Evolutionary conservation across 2,888 invertebrate genomes (phyloP), one percentile per base, ranked within the genome.

Genomic region (Nomada fabriciana): DNA sequence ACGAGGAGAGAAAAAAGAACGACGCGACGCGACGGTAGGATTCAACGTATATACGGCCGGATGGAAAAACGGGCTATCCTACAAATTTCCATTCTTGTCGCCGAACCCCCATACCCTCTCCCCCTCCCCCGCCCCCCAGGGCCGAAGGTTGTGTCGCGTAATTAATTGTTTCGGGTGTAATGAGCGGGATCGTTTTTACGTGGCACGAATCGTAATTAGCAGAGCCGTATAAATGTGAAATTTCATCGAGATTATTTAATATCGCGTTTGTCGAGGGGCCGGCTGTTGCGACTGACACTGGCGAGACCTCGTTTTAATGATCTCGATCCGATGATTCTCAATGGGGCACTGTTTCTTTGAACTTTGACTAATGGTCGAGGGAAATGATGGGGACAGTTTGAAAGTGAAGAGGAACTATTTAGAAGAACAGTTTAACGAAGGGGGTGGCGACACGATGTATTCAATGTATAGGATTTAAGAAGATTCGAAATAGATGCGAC

Each of bases 161-260:
- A 80, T 79, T 80, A 80, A 80, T 80, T 80, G 72, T 78, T 78
- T 63, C 80, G 47, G 10, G 55, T 63, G 79, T 68, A 78, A 80
- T 36, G 80, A 79, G 79, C 53, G 61, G 52, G 63, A 72, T 78
- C 67, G 78, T 78, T 80, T 80, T 80, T 72, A 36, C 80, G 61
- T 50, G 50, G n/a, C 67, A 57, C 13, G 78, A 78, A 69, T 57
- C 50, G 57, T 72, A 78, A 78, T 78, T 57, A 53, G 78, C 67
- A 55, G 57, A 15, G 50, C 29, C 18, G 57, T 57, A 43, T 67
- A 77, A 80, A 78, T 78, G 72, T 71, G 61, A 67, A 60, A 80
- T 77, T 78, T 78, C 63, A 67, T 52, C 52, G 65, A 50, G 71
- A 78, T 80, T 80, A 78, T 71, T 71, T 61, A 67, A 57, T 50